Conservation (phyloP, 2,113 vertebrate species). For the Ellobius talpinus region DNA sequence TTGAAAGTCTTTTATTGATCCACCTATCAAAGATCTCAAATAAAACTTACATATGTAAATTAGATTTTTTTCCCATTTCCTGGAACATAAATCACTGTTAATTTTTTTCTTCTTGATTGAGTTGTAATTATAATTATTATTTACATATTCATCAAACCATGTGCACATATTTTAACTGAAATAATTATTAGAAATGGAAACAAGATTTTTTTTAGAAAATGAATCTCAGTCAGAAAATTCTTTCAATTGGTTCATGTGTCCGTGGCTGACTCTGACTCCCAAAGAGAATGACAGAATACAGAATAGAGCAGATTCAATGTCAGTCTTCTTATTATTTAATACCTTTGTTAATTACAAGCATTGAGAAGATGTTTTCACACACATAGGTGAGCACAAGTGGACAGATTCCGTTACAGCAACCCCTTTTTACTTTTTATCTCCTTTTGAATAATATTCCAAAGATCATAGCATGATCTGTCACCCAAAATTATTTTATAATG, state of each 20-base stretch:
- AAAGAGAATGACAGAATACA: not conserved
- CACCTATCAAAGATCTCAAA: conserved; percentile 38
- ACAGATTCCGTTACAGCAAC: not conserved
- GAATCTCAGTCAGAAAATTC: not conserved
- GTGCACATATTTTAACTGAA: conserved; percentile 24
- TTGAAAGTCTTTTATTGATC: conserved; percentile 68
- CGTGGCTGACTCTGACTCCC: not conserved
- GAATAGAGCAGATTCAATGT: not conserved
- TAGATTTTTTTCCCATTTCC: conserved; percentile 49
- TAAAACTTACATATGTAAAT: conserved; percentile 66
- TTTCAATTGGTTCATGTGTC: not conserved
- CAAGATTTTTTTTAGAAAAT: conserved; percentile 38
- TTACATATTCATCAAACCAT: not conserved
- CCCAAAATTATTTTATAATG: conserved; percentile 47
- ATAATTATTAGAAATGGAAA: conserved; percentile 29
- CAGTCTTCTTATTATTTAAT: not conserved
- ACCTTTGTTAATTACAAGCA: not conserved
- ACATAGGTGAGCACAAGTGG: not conserved
- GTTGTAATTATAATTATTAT: conserved; percentile 38
- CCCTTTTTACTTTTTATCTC: conserved; percentile 4
- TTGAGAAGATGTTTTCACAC: not conserved
- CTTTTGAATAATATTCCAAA: conserved; percentile 30
- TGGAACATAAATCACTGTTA: conserved; percentile 50
- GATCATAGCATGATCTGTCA: conserved; percentile 20
- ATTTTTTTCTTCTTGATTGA: conserved; percentile 59